Evolutionary conservation across 2,797 vertebrate species (phyloP).

Genomic region (Tachyglossus aculeatus): DNA sequence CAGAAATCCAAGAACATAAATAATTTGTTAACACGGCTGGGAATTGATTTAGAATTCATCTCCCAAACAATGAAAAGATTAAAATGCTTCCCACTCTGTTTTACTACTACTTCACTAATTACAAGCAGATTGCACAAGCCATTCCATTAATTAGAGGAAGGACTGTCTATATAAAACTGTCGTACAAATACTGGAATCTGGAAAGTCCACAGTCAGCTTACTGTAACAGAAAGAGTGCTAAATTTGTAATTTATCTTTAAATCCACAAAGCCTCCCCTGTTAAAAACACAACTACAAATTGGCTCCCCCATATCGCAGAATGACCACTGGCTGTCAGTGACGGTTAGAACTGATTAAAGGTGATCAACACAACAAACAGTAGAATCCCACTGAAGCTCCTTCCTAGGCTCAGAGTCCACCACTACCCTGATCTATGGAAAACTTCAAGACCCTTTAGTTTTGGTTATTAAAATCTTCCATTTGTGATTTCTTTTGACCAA

Average conservation of each 20-base stretch:
- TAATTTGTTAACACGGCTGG: background rate
- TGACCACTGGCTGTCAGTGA: constrained; percentile 26
- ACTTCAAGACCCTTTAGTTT: constrained; percentile 18
- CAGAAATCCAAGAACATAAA: constrained; percentile 9
- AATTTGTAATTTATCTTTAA: constrained; percentile 42
- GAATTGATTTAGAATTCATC: constrained; percentile 30
- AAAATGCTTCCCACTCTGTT: constrained; percentile 37
- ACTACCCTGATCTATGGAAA: constrained; percentile 40
- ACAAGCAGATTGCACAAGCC: constrained; percentile 26
- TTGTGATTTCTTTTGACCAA: background rate
- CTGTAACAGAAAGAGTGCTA: constrained; percentile 41
- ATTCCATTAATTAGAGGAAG: constrained; percentile 14
- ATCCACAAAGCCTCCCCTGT: too few relatives aligned
- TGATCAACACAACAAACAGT: constrained; percentile 1
- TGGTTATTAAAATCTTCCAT: constrained; percentile 14
- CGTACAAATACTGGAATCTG: constrained; percentile 24
- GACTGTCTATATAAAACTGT: constrained; percentile 48
- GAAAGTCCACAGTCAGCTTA: constrained; percentile 45
- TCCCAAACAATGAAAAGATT: constrained; percentile 17
- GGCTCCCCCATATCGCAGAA: constrained; percentile 32
- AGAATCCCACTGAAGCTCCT: background rate
- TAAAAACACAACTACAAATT: constrained; percentile 49
- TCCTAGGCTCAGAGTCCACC: background rate
- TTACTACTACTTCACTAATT: constrained; percentile 20
- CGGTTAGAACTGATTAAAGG: background rate